Evolutionary conservation across 2,797 vertebrate genomes (phyloP), one percentile per base, ranked within the genome.

Genomic region (Momotus momota): DNA sequence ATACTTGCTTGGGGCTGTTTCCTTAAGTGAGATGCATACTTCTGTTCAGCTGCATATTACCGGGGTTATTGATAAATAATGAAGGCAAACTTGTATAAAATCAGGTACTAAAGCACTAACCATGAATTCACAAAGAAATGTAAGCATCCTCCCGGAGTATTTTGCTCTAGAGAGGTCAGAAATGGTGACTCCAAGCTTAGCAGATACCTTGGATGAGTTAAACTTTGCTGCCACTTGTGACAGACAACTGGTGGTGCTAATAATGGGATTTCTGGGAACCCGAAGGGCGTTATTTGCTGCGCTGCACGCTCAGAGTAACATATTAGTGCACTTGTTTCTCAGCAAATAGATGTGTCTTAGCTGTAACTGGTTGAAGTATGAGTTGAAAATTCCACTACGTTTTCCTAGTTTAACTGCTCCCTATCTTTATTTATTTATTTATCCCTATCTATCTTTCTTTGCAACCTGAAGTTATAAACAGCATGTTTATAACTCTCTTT

Each of bases 161-260:
- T 78, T 45, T 74, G 54, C 71, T 70, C 67, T 61, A 48, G 40
- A 54, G 79, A 89, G 69, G 38, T 66, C 60, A 0, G 54, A 70
- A 43, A 61, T 65, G 78, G n/a, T 58, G 79, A 72, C 81, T 78
- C 41, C 64, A 49, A 96, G 79, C 75, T 93, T 62, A 96, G 83
- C 93, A 82, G 61, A 67, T 95, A 74, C 84, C 54, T 69, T 71
- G 81, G 86, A 72, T 89, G 61, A 81, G 92, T 91, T 89, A 81
- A 83, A 83, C 84, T 81, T 82, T n/a, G 65, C 65, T 97, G 61
- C 74, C 46, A 23, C 52, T 80, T 62, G 48, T 74, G 84, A 61
- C 81, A 88, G 86, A 81, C 91, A 93, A 40, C 94, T 96, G 93
- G 88, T 91, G 96, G 87, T 96, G 43, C 95, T 96, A 97, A 95